Evolutionary conservation across 1,140 invertebrate genomes (phyloP).

Genomic region (Babylonia areolata): DNA sequence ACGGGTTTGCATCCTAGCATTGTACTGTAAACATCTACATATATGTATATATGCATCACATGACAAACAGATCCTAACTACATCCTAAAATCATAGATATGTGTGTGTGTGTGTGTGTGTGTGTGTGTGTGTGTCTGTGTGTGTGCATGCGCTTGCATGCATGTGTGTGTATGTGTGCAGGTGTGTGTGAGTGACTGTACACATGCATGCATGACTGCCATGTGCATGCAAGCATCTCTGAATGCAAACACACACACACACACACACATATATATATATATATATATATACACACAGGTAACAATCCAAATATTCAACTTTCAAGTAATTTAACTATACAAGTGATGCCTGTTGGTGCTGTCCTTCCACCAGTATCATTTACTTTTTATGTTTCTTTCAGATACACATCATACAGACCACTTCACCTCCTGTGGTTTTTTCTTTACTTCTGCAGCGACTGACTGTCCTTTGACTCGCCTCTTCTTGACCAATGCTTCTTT

Average conservation of each 20-base stretch:
- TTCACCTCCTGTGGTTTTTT: not conserved
- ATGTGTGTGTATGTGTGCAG: not conserved
- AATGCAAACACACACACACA: not conserved
- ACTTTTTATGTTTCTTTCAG: not conserved
- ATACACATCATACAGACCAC: not conserved
- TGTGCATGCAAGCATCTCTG: not conserved
- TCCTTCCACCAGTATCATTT: not conserved
- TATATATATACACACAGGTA: not conserved
- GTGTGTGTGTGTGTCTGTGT: constrained; percentile 13
- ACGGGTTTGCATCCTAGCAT: no score
- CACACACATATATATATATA: no score
- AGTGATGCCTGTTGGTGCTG: not conserved
- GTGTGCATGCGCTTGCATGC: not conserved
- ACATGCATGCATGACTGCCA: not conserved
- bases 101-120: constrained; percentile 16
- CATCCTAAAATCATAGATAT: no score
- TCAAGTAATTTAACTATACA: no score
- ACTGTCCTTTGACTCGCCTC: no score
- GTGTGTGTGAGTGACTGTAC: constrained; percentile 7
- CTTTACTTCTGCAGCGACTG: no score
- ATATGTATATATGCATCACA: no score
- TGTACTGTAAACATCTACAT: no score
- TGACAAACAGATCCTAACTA: no score
- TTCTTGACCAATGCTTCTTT: not conserved
- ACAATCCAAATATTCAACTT: not conserved